A percentile compares a stretch with the other conserved stretches of the same genome.
These are phyloP conservation scores for Entomobrya proxima DNA, from an alignment of 2,888 invertebrate species.

Conservation along the genomic window DNA sequence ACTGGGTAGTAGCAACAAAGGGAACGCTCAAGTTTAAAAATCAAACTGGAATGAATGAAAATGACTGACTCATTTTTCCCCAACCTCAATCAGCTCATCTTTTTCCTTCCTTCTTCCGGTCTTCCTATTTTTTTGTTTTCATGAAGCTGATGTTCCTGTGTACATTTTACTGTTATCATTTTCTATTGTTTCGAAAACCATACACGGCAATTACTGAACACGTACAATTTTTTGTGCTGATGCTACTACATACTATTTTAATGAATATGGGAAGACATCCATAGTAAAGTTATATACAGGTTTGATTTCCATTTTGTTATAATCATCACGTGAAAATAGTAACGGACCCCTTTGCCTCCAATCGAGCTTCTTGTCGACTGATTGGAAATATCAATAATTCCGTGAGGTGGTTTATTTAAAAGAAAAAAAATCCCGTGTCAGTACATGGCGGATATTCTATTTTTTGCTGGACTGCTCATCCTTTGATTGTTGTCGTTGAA, in stretches of 20 bases:
- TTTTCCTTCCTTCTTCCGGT: conserved; percentile 63
- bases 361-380: too few relatives aligned
- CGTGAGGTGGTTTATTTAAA: neutral
- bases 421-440: neutral
- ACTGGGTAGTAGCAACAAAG: conserved; percentile 10
- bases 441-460: neutral
- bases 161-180: neutral
- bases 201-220: neutral
- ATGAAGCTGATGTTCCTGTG: neutral
- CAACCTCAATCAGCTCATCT: conserved; percentile 63
- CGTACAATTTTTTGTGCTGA: neutral
- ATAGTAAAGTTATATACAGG: neutral
- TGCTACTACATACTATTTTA: neutral
- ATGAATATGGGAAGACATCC: neutral
- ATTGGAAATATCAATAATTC: conserved; percentile 47
- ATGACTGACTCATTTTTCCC: conserved; percentile 61
- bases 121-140: conserved; percentile 50
- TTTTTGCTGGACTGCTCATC: conserved; percentile 34
- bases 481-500: conserved; percentile 40
- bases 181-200: neutral
- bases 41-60: conserved; percentile 22
- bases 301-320: conserved; percentile 37
- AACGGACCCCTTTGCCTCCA: conserved; percentile 30
- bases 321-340: neutral
- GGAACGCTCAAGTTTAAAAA: conserved; percentile 13